Evolutionary conservation across 1,140 invertebrate genomes (phyloP), one percentile per base, ranked within the genome.

Genomic region (Drosophila melanica): DNA sequence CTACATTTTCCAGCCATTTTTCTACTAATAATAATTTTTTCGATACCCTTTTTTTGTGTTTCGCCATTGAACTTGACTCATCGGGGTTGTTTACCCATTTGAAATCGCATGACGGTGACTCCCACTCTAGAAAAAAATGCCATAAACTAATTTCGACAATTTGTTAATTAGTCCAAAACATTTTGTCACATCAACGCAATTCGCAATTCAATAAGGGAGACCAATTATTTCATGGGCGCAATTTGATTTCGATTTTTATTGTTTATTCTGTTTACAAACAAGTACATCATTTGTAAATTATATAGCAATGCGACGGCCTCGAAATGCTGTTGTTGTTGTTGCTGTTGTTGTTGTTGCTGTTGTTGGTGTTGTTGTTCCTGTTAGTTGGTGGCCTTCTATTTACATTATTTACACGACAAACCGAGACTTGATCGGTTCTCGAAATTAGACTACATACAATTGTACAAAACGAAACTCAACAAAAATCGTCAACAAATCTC

Each of bases 11-110:
- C n/a, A 39, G 9, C 23, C 23, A 47, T 62, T 73, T 68, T 48
- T 47, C 27, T 51, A 33, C n/a, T 48, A 5, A 23, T 11, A n/a
- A 7, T 11, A 37, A 37, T 53, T 63, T 73, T 53, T 41, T 45
- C 11, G 18, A 33, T 33, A 68, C 57, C 71, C 57, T 64, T 81
- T 14, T 58, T 45, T 53, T 35, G 33, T 20, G 44, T 76, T 90
- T 80, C 82, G 87, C 87, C 87, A 90, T 90, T 90, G 87, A 90
- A 90, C 87, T 90, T 90, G 87, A 90, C 87, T 90, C 82, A 81
- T 80, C 18, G 53, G 63, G 74, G 63, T 79, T 81, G 50, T 87
- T 86, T 86, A 86, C 75, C 79, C 45, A 55, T 55, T 55, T 23
- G 7, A 86, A 30, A 16, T 47, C 23, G 41, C 60, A 54, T 62